phyloP scores from a whole-genome alignment of 1,140 invertebrate genomes.

The Zophobas atratus region DNA sequence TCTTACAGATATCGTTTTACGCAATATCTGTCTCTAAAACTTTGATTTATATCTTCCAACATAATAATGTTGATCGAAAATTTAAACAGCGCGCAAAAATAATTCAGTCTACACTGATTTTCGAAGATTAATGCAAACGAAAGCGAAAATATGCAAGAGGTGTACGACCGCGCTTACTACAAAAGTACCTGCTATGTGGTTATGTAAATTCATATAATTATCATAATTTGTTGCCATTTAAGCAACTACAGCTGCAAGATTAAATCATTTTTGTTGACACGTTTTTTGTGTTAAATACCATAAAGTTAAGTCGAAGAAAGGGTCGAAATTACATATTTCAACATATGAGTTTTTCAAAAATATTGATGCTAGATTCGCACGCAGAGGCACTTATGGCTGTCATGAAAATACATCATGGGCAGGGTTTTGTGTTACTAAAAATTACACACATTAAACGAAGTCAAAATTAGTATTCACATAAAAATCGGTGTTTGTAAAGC shows the following conservation, averaged over 20 bases:
- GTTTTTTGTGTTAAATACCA: conserved; percentile 20
- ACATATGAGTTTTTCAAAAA: conserved; percentile 27
- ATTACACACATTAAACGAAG: too few species aligned
- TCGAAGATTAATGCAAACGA: neutral
- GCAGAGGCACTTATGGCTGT: conserved; percentile 4
- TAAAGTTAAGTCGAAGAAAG: neutral
- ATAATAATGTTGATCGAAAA: too few species aligned
- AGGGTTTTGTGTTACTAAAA: too few species aligned
- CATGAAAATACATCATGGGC: neutral
- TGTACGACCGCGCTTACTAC: neutral
- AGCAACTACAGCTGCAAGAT: conserved; percentile 11
- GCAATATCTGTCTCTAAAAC: neutral
- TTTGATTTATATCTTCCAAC: conserved; percentile 5
- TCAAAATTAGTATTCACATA: neutral
- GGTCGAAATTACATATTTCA: conserved; percentile 42
- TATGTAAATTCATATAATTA: conserved; percentile 19
- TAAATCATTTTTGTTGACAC: conserved; percentile 24
- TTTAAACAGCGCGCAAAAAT: neutral
- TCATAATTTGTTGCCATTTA: conserved; percentile 17
- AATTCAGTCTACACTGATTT: too few species aligned
- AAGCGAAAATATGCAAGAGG: neutral
- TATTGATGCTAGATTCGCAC: conserved; percentile 1
- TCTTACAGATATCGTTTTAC: conserved; percentile 28
- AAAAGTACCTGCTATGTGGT: conserved; percentile 17
- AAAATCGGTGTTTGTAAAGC: too few species aligned